A percentile compares a stretch with the other conserved stretches of the same genome.
phyloP scores from a whole-genome alignment of 2,888 invertebrate species.

The Dryobota labecula region DNA sequence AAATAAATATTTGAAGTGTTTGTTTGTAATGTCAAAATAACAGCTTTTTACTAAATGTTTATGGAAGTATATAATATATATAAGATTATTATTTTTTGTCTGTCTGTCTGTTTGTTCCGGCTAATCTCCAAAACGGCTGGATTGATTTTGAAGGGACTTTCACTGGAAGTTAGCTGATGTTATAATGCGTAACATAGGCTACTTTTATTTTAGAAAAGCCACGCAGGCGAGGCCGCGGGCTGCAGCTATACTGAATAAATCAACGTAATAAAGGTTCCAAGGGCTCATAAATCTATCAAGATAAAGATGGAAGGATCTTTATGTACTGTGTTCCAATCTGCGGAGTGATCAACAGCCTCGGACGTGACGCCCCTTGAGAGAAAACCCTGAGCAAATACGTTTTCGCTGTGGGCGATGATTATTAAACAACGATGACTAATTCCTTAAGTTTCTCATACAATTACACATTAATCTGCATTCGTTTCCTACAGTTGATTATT shows the following conservation, averaged over 20 bases:
- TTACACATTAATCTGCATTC: conserved; percentile 36
- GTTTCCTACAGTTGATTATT: conserved; percentile 41
- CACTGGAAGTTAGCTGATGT: no score
- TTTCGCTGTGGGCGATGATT: conserved; percentile 66
- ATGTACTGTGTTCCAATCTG: conserved; percentile 20
- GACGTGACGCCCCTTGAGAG: conserved; percentile 82
- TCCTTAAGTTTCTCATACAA: conserved; percentile 31
- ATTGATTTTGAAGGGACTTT: no score
- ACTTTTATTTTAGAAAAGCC: no score
- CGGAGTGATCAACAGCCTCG: conserved; percentile 71
- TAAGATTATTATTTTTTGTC: no score
- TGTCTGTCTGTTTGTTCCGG: no score
- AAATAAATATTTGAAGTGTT: no score
- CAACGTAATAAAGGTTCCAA: background rate
- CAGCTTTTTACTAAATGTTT: no score
- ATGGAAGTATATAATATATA: no score
- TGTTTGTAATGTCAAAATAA: no score
- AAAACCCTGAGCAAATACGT: conserved; percentile 71
- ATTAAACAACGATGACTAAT: conserved; percentile 50
- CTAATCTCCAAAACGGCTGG: no score
- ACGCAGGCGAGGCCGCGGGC: no score
- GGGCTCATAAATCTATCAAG: conserved; percentile 7
- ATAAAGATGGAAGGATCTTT: conserved; percentile 23
- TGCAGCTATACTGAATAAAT: conserved; percentile 28
- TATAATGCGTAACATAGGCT: no score